phyloP scores from a whole-genome alignment of 2,113 vertebrate genomes.

The Brachirus orientalis region DNA sequence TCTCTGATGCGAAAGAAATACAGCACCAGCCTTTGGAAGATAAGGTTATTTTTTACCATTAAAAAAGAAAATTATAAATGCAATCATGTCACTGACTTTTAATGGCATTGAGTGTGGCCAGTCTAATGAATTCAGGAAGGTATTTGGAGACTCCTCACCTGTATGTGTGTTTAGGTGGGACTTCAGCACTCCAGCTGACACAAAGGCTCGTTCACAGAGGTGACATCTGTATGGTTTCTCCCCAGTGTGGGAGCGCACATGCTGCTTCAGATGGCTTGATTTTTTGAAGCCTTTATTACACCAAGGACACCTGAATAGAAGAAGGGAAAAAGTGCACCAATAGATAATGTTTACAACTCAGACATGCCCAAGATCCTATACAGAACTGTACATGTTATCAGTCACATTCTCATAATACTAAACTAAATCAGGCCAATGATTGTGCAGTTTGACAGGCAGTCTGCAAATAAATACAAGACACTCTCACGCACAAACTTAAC shows the following conservation, averaged over 20 bases:
- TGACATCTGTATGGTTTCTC: constrained; percentile 95
- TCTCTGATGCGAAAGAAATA: not conserved
- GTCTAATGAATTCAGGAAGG: no score
- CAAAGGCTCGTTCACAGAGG: constrained; percentile 92
- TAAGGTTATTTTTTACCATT: not conserved
- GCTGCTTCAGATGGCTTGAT: constrained; percentile 97
- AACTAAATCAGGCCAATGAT: no score
- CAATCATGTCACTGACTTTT: no score
- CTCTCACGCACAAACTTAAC: not conserved
- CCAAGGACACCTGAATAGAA: constrained; percentile 86
- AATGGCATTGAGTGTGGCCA: no score
- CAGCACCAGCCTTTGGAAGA: not conserved
- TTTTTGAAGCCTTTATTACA: constrained; percentile 98
- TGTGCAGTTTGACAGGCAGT: not conserved
- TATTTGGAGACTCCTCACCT: constrained; percentile 76
- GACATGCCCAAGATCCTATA: not conserved
- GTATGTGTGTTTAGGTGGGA: constrained; percentile 98
- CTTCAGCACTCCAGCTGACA: constrained; percentile 95
- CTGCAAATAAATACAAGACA: not conserved
- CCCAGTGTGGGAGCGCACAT: constrained; percentile 95
- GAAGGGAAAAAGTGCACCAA: not conserved
- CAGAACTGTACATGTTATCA: no score
- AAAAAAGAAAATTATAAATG: no score
- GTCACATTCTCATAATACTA: no score
- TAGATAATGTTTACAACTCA: not conserved